Base-by-base conservation (phyloP, 2,113 vertebrate genomes). In the Eptatretus burgeri region DNA sequence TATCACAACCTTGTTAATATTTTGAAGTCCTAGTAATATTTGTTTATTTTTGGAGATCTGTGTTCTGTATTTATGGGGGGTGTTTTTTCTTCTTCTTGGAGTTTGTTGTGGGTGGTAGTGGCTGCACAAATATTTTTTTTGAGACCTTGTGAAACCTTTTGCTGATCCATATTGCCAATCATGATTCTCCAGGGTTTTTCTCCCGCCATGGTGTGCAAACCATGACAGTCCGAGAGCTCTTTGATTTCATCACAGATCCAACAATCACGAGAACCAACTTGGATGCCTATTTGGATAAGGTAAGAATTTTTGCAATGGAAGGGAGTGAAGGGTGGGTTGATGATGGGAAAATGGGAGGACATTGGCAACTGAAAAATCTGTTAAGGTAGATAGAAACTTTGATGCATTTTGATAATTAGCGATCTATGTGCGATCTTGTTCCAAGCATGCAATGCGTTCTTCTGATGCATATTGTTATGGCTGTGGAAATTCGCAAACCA, bases 161-260 rank as follows among this genome's bases (percentile, higher is more conserved):
- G 56, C 56, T 11, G n/a, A 20, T 60, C n/a, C 56, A 10, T 9
- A 60, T 60, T 60, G n/a, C 56, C 10, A 10, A 9, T 20, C n/a
- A 60, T 65, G 64, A 64, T 64, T n/a, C 56, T 63, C 20, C 70
- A 94, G 89, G 81, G 68, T 95, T 91, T 66, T 98, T 98, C 68
- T 71, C 72, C 63, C 88, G 82, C 68, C 77, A 60, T 9, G 71
- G 65, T 0, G 86, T 98, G 12, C 82, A 89, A 0, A 83, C 82
- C 66, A 95, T 94, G 91, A 98, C 86, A 0, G 77, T 93, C 65
- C 76, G 79, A 63, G 91, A 98, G 65, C 78, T 95, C 64, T 98
- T 95, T 69, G 85, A 89, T 67, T 98, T 93, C 65, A 71, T 98
- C 72, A 95, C 84, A 0, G 91, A 95, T 67, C 81, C 77, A 2